Evolutionary conservation across 2,797 vertebrate genomes (phyloP).

Genomic region (Thamnophis elegans): DNA sequence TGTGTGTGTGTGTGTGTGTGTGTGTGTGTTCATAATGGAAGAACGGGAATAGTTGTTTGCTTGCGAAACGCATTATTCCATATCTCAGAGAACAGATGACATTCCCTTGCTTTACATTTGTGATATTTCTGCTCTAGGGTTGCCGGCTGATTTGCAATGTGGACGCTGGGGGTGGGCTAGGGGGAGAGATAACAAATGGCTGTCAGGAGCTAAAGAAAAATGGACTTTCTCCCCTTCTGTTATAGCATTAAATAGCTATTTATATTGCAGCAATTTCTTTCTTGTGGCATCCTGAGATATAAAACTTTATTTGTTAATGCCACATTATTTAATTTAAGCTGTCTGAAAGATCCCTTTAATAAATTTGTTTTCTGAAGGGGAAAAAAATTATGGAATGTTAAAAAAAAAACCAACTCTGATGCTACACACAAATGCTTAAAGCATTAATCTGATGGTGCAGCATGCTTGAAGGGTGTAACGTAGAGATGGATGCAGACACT

Average conservation of each 20-base stretch:
- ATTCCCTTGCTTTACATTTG: conserved; percentile 60
- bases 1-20: not conserved
- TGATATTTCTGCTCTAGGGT: conserved; percentile 57
- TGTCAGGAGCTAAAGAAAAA: conserved; percentile 48
- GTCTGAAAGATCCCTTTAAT: conserved; percentile 56
- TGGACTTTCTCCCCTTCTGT: conserved; percentile 35
- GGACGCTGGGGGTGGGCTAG: conserved; percentile 36
- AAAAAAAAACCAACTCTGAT: conserved; percentile 29
- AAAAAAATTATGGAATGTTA: conserved; percentile 10
- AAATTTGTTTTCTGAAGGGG: conserved; percentile 60
- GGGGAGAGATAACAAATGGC: conserved; percentile 58
- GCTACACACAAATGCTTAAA: conserved; percentile 46
- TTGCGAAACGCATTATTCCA: conserved; percentile 51
- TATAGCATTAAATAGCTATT: conserved; percentile 57
- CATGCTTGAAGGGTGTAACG: conserved; percentile 35
- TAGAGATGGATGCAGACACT: not conserved
- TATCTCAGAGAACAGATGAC: conserved; percentile 56
- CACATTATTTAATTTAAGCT: conserved; percentile 61
- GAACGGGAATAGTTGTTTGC: conserved; percentile 34
- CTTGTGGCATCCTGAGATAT: conserved; percentile 19
- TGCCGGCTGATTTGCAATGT: conserved; percentile 49
- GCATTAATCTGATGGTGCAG: conserved; percentile 50
- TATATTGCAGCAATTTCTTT: conserved; percentile 42
- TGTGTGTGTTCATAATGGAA: not conserved
- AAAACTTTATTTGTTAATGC: conserved; percentile 59